Conservation (phyloP, 2,113 vertebrate species). For the Madoqua kirkii region DNA sequence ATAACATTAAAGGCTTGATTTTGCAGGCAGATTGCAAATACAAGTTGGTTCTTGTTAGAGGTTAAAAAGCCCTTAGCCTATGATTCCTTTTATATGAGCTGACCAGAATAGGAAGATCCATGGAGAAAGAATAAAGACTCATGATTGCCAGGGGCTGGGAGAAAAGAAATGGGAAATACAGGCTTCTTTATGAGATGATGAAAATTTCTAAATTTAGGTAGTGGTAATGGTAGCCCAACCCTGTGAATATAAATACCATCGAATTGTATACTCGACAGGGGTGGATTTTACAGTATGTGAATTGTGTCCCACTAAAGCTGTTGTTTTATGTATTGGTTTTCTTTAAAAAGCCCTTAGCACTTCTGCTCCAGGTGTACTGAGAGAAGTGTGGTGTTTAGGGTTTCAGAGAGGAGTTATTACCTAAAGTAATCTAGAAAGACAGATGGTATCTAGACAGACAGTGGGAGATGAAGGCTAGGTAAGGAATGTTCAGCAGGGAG, state of each 20-base stretch:
- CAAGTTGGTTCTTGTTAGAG: slow-evolving; percentile 35
- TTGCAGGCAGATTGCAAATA: neutral
- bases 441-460: neutral
- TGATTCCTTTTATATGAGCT: neutral
- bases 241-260: neutral
- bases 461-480: neutral
- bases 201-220: slow-evolving; percentile 10
- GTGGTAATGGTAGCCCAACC: neutral
- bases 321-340: neutral
- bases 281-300: neutral
- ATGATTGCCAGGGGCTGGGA: neutral
- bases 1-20: slow-evolving; percentile 23
- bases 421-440: neutral
- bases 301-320: neutral
- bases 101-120: neutral
- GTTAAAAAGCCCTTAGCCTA: slow-evolving; percentile 1
- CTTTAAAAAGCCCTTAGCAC: neutral
- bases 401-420: neutral
- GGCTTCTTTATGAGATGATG: neutral
- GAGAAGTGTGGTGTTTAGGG: neutral
- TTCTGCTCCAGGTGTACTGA: neutral
- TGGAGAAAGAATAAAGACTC: neutral
- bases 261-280: neutral
- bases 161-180: neutral
- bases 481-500: neutral